Base-by-base conservation (phyloP, 2,888 invertebrate species). In the Aethes cnicana region DNA sequence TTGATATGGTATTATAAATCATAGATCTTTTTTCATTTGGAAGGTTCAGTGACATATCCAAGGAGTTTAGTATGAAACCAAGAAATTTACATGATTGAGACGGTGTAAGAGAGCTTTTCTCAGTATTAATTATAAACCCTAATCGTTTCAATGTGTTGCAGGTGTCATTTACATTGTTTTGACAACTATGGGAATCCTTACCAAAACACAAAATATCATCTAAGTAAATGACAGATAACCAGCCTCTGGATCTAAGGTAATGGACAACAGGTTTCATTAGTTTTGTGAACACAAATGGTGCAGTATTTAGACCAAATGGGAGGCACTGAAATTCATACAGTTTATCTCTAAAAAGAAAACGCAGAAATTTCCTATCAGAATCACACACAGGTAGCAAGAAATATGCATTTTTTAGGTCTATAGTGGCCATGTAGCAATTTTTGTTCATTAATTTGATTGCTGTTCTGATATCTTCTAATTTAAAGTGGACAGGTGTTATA, bases 201-300 rank as follows among this genome's bases (percentile, higher is more conserved):
- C 25, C 37, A 6, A 37, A 4, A 14, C 37, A 37, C 2, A 25
- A 25, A 14, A 35, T 23, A 17, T 35, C 35, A 16, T 35, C 46
- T 16, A 35, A 17, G 17, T 23, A 33, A 3, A 23, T 33, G 1
- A 23, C 23, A 1, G 33, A 33, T 5, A 35, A 4, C 2, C 23
- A 6, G 18, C 23, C 5, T 7, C 4, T 1, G 1, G 16, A n/a
- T 16, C 25, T 25, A 8, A 37, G n/a, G 2, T 11, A 14, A 23
- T 48, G 17, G 1, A 48, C 5, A 1, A 49, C 36, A 1, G 46
- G 54, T 30, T 54, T 49, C 3, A 46, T 1, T 5, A 54, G 8
- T 30, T 49, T 54, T 0, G 46, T 49, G 14, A 54, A 49, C 1
- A 54, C 44, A 11, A 28, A 46, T 2, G 48, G 48, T 0, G 46